Evolutionary conservation across 2,888 invertebrate genomes (phyloP).

Genomic region (Alviniconcha strummeri): DNA sequence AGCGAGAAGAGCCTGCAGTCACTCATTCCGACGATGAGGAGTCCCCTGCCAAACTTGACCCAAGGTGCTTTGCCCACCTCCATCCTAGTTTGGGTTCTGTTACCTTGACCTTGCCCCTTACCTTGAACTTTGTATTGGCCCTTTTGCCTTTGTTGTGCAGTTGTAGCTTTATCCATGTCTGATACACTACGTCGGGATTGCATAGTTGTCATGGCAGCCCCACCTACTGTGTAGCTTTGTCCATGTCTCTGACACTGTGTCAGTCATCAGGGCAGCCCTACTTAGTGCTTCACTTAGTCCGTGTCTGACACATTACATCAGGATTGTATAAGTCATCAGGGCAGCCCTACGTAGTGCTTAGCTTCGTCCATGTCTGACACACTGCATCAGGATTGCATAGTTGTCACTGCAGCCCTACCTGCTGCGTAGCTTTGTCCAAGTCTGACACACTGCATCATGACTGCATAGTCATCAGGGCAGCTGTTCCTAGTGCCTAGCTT

Average conservation of each 20-base stretch:
- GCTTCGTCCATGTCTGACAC: no score
- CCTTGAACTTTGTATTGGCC: not conserved
- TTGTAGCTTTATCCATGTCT: not conserved
- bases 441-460: not conserved
- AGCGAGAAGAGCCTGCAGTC: constrained; percentile 51
- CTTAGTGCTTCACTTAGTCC: no score
- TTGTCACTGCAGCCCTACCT: no score
- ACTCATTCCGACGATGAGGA: constrained; percentile 36
- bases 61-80: constrained; percentile 24
- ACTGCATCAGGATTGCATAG: no score
- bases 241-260: no score
- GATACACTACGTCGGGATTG: not conserved
- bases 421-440: not conserved
- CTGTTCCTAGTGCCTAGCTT: no score
- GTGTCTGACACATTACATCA: no score
- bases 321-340: no score
- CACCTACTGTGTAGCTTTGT: not conserved
- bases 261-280: no score
- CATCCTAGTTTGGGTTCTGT: not conserved
- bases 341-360: no score
- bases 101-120: not conserved
- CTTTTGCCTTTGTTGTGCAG: not conserved
- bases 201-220: not conserved
- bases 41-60: constrained; percentile 33
- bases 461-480: no score